Evolutionary conservation across 2,797 vertebrate genomes (phyloP).

Genomic region (Acipenser ruthenus): DNA sequence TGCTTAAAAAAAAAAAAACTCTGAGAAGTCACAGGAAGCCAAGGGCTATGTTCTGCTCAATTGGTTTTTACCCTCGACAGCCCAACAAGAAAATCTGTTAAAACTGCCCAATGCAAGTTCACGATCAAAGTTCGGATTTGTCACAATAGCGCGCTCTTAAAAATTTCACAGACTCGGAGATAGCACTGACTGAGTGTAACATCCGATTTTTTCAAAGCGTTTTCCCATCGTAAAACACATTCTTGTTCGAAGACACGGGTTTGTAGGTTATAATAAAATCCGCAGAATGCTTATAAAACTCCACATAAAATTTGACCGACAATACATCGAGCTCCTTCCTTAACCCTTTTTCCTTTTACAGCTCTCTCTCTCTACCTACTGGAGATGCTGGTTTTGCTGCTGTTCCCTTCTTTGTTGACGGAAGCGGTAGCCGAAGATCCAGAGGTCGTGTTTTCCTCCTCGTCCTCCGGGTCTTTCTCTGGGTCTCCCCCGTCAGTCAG

Average conservation of each 20-base stretch:
- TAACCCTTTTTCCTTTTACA: constrained; percentile 77
- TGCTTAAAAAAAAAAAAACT: constrained; percentile 41
- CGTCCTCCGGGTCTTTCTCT: constrained; percentile 76
- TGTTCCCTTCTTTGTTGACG: constrained; percentile 75
- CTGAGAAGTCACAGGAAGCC: constrained; percentile 60
- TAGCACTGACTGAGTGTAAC: constrained; percentile 69
- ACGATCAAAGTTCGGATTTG: constrained; percentile 98
- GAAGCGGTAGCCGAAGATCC: constrained; percentile 78
- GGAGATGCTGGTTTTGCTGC: constrained; percentile 82
- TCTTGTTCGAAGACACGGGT: constrained; percentile 93
- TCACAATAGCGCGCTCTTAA: constrained; percentile 85
- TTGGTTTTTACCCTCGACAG: constrained; percentile 74
- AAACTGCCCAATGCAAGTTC: constrained; percentile 88
- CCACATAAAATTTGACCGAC: constrained; percentile 98
- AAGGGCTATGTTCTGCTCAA: constrained; percentile 78
- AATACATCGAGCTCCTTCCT: constrained; percentile 88
- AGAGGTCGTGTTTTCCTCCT: constrained; percentile 83
- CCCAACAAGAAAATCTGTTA: constrained; percentile 75
- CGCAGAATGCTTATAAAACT: constrained; percentile 99
- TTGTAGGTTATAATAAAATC: constrained; percentile 99
- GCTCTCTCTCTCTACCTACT: constrained; percentile 82
- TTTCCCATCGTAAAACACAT: constrained; percentile 96
- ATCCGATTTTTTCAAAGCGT: constrained; percentile 78
- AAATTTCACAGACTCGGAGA: constrained; percentile 83
- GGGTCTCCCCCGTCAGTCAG: constrained; percentile 68